Conservation (phyloP, 1,140 invertebrate species). For the Wiebesia pumilae region DNA sequence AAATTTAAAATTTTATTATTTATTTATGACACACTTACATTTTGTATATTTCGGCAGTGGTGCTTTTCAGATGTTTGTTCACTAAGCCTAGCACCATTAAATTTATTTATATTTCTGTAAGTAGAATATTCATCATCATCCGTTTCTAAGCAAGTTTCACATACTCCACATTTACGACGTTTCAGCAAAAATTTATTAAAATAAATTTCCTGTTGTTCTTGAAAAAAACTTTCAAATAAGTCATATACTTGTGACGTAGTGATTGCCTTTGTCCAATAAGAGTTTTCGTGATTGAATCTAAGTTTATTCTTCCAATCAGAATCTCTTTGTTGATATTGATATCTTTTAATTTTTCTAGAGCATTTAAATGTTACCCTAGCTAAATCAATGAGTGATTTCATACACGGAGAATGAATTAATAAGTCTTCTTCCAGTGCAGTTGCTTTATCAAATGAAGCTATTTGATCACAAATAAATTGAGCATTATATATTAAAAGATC, state of each 20-base stretch:
- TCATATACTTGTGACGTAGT: slow-evolving; percentile 85
- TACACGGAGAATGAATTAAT: slow-evolving; percentile 85
- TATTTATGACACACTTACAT: slow-evolving; percentile 60
- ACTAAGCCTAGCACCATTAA: slow-evolving; percentile 80
- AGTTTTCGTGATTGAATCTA: slow-evolving; percentile 71
- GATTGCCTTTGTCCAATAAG: slow-evolving; percentile 83
- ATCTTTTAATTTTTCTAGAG: slow-evolving; percentile 29
- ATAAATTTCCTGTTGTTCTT: slow-evolving; percentile 82
- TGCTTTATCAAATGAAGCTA: slow-evolving; percentile 82
- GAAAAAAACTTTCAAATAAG: slow-evolving; percentile 88
- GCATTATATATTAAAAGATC: slow-evolving; percentile 86
- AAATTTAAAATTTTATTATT: neutral
- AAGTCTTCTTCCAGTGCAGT: slow-evolving; percentile 78
- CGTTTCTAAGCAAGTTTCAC: slow-evolving; percentile 83
- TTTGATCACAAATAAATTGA: slow-evolving; percentile 90
- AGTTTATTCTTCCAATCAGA: slow-evolving; percentile 24
- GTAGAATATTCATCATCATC: slow-evolving; percentile 83
- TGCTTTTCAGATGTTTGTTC: slow-evolving; percentile 81
- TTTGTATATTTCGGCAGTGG: slow-evolving; percentile 85
- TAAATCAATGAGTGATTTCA: slow-evolving; percentile 84
- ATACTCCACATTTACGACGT: slow-evolving; percentile 79
- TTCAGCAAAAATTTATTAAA: slow-evolving; percentile 54
- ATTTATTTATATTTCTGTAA: slow-evolving; percentile 84
- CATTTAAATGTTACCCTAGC: slow-evolving; percentile 85
- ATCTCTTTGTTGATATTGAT: slow-evolving; percentile 13